Percentiles rank a stretch among this genome's conserved stretches.
Evolutionary conservation across 2,888 invertebrate species (phyloP).

Genomic region (Epirrhoe tristata): DNA sequence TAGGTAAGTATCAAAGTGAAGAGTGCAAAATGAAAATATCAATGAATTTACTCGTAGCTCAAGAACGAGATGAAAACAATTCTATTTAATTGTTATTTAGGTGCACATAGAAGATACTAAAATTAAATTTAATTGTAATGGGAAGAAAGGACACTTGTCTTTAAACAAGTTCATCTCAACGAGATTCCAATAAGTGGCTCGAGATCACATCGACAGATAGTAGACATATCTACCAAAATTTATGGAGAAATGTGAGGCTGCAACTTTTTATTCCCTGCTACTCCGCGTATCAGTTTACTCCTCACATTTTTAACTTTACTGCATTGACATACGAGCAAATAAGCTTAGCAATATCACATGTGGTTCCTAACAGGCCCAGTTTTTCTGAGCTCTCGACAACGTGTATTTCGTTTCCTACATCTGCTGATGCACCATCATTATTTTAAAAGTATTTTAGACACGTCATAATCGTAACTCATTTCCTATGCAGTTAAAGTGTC

Average conservation of each 20-base stretch:
- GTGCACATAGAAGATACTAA: neutral
- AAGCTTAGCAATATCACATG: conserved; percentile 41
- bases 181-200: conserved; percentile 51
- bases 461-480: conserved; percentile 56
- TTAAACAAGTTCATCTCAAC: conserved; percentile 28
- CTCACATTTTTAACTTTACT: conserved; percentile 48
- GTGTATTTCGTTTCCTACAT: conserved; percentile 66
- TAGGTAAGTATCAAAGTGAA: too few relatives aligned
- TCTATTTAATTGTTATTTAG: neutral
- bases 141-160: neutral
- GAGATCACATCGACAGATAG: conserved; percentile 53
- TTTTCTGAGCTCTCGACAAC: conserved; percentile 58
- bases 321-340: conserved; percentile 37
- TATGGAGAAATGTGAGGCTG: conserved; percentile 71
- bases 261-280: conserved; percentile 61
- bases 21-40: too few relatives aligned
- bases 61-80: too few relatives aligned
- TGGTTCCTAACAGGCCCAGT: conserved; percentile 50
- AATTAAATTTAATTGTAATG: neutral
- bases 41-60: too few relatives aligned
- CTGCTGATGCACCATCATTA: conserved; percentile 53
- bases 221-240: conserved; percentile 59
- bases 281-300: conserved; percentile 46
- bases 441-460: conserved; percentile 53
- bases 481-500: conserved; percentile 64